Percentiles rank a stretch among this genome's conserved stretches.
These are phyloP conservation scores for Andrena bucephala DNA, from an alignment of 2,888 invertebrate genomes.

Conservation along the genomic window DNA sequence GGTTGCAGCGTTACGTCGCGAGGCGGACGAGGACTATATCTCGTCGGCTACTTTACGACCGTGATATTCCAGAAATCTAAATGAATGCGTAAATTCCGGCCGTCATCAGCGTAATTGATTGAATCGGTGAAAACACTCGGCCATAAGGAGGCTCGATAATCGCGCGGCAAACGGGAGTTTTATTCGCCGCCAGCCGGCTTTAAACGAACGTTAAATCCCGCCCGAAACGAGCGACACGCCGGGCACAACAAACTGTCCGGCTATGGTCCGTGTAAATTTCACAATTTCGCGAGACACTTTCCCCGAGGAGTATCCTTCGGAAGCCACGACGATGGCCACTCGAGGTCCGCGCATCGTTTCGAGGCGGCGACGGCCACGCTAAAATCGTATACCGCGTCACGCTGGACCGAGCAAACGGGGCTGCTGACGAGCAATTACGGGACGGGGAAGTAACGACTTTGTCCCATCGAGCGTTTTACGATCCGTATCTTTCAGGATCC, in stretches of 20 bases:
- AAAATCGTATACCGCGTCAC: not conserved
- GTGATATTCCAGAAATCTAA: constrained; percentile 47
- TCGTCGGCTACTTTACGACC: constrained; percentile 17
- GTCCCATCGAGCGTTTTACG: constrained; percentile 29
- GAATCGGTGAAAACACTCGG: constrained; percentile 36
- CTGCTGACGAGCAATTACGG: constrained; percentile 15
- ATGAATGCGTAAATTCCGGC: constrained; percentile 43
- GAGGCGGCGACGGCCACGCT: not conserved
- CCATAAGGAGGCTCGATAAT: constrained; percentile 37
- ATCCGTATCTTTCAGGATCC: not conserved
- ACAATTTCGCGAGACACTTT: not conserved
- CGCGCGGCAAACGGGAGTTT: constrained; percentile 31
- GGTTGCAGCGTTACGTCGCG: constrained; percentile 22
- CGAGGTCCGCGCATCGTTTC: not conserved
- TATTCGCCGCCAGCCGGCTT: constrained; percentile 28
- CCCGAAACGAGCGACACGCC: constrained; percentile 7
- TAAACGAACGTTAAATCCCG: constrained; percentile 29
- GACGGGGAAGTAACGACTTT: not conserved
- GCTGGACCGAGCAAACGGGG: not conserved
- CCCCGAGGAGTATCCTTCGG: not conserved
- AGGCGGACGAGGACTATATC: constrained; percentile 36
- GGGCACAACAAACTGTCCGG: constrained; percentile 12
- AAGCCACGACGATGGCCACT: not conserved
- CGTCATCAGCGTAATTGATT: constrained; percentile 41
- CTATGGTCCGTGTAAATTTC: constrained; percentile 7